Evolutionary conservation across 2,113 vertebrate species (phyloP).

Genomic region (Boleophthalmus pectinirostris): DNA sequence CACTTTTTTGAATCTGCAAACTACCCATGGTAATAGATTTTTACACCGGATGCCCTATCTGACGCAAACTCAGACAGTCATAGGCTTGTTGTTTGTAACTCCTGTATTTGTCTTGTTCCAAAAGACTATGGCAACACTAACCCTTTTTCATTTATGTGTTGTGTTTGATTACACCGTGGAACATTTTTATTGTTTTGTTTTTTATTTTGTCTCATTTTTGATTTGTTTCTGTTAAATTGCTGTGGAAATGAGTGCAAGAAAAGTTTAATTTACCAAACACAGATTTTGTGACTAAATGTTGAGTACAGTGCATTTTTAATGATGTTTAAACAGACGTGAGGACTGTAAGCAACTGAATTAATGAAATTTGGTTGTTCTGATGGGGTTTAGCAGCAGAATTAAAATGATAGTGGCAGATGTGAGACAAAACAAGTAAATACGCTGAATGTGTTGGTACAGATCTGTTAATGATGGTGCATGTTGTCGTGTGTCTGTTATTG

Average conservation of each 20-base stretch:
- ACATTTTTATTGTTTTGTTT: not conserved
- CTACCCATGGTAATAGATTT: not conserved
- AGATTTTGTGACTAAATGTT: slow-evolving; percentile 9
- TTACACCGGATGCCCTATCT: too few species aligned
- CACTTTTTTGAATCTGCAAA: not conserved
- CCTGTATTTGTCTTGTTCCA: too few species aligned
- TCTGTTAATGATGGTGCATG: slow-evolving; percentile 53
- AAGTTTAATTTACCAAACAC: not conserved
- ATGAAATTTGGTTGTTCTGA: slow-evolving; percentile 40
- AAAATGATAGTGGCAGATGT: slow-evolving; percentile 57
- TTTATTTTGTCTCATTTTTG: not conserved
- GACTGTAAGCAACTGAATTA: slow-evolving; percentile 43
- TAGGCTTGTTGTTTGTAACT: too few species aligned
- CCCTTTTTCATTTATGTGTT: too few species aligned
- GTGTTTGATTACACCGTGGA: too few species aligned
- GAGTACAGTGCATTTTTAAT: slow-evolving; percentile 1
- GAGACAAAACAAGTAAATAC: slow-evolving; percentile 43
- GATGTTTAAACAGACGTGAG: slow-evolving; percentile 24
- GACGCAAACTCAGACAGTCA: too few species aligned
- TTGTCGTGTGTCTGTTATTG: slow-evolving; percentile 51
- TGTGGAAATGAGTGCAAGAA: not conserved
- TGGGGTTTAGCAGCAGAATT: slow-evolving; percentile 36
- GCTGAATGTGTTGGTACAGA: slow-evolving; percentile 47
- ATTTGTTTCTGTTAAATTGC: not conserved
- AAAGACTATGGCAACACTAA: too few species aligned